Evolutionary conservation across 1,140 invertebrate genomes (phyloP), one percentile per base, ranked within the genome.

Genomic region (Sipha flava): DNA sequence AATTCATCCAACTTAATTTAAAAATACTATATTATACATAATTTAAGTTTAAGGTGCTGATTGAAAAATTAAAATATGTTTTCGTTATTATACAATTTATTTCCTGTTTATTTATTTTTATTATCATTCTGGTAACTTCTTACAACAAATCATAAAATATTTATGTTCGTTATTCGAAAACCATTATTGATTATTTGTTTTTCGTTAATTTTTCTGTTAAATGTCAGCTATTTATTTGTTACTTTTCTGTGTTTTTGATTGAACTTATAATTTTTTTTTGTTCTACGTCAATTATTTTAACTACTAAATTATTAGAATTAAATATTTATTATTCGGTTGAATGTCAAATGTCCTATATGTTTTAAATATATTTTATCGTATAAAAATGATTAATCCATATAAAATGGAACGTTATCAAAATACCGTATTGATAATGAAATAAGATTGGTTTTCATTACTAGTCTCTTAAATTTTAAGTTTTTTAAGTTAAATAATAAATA

Each of bases 251-350:
- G 37, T 62, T 34, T 7, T 62, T 18, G 26, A 1, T 45, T 47
- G 21, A 29, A 29, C 5, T 49, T n/a, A 49, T 49, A n/a, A n/a
- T 49, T 45, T 70, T 29, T 70, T 29, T 45, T 45, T 45, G 14
- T 70, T 47, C 4, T 70, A 29, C 9, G 40, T 70, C 23, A 47
- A 47, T 47, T 70, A 45, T 59, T 68, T 47, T 70, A 29, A 29
- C 66, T 23, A 70, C 26, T 47, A 14, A 70, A 29, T 70, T 70
- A 47, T 70, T 70, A 23, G 16, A 47, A 47, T 47, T 26, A 31
- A 47, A 70, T 70, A 45, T 70, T 45, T 70, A 70, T 70, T 70
- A 14, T 29, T 70, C 43, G 26, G 26, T 70, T 70, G 16, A 70
- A 16, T 70, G 43, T 47, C 21, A 43, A n/a, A 70, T 70, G 23